phyloP scores from a whole-genome alignment of 2,797 vertebrate species.

The Halcyon chelicuti region DNA sequence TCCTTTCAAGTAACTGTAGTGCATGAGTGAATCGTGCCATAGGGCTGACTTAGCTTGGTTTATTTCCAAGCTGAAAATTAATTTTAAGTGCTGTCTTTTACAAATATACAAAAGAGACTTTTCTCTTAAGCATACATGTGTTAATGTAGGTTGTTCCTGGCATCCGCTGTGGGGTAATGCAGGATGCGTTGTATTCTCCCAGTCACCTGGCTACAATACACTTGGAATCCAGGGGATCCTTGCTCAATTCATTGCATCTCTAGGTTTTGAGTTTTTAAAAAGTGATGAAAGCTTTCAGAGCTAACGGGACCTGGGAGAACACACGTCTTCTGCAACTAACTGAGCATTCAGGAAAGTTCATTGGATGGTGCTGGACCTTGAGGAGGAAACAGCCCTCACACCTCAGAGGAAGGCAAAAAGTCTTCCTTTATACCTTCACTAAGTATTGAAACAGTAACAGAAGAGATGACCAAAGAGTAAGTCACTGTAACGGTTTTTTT shows the following conservation, averaged over 20 bases:
- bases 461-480: not conserved
- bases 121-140: fast-evolving
- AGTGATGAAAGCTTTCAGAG: not conserved
- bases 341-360: not conserved
- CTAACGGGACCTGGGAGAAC: not conserved
- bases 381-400: not conserved
- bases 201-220: not conserved
- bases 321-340: not conserved
- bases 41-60: not conserved
- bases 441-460: not conserved
- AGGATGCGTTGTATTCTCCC: not conserved
- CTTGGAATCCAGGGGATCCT: not conserved
- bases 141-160: not conserved
- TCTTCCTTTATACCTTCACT: not conserved
- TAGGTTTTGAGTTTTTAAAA: not conserved
- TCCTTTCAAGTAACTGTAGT: too few relatives aligned
- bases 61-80: not conserved
- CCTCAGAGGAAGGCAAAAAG: not conserved
- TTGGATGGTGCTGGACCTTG: not conserved
- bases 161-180: fast-evolving
- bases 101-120: not conserved
- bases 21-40: not conserved
- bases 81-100: not conserved
- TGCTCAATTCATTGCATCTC: not conserved
- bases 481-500: not conserved